Evolutionary conservation across 2,113 vertebrate genomes (phyloP).

Genomic region (Hassar affinis): DNA sequence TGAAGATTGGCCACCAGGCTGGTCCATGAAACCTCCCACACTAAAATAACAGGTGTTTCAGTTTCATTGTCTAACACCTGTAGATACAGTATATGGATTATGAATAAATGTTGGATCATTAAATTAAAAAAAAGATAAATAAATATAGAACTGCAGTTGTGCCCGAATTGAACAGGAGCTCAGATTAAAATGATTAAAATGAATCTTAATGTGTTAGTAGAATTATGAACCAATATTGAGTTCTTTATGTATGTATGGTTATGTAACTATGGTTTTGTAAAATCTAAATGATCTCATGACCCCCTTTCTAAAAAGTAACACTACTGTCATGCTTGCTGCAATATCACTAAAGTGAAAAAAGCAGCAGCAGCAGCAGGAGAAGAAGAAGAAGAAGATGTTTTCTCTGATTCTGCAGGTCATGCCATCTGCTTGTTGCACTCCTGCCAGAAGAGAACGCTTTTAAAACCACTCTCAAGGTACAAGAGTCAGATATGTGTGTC

Average conservation of each 20-base stretch:
- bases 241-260: background rate
- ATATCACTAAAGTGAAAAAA: constrained; percentile 36
- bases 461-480: constrained; percentile 45
- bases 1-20: no score
- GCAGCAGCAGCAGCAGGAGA: background rate
- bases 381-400: constrained; percentile 32
- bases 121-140: no score
- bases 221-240: background rate
- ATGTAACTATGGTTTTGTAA: no score
- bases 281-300: background rate
- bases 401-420: constrained; percentile 47
- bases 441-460: constrained; percentile 47
- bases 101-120: background rate
- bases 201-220: background rate
- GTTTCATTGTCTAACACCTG: no score
- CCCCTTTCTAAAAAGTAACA: background rate
- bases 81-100: background rate
- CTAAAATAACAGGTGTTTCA: no score
- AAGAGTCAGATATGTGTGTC: constrained; percentile 43
- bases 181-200: constrained; percentile 18
- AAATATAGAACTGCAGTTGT: background rate
- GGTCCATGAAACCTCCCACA: no score
- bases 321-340: background rate
- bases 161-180: background rate
- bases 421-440: constrained; percentile 46